Base-by-base conservation (phyloP, 2,888 invertebrate genomes). In the Drosophila picticornis region DNA sequence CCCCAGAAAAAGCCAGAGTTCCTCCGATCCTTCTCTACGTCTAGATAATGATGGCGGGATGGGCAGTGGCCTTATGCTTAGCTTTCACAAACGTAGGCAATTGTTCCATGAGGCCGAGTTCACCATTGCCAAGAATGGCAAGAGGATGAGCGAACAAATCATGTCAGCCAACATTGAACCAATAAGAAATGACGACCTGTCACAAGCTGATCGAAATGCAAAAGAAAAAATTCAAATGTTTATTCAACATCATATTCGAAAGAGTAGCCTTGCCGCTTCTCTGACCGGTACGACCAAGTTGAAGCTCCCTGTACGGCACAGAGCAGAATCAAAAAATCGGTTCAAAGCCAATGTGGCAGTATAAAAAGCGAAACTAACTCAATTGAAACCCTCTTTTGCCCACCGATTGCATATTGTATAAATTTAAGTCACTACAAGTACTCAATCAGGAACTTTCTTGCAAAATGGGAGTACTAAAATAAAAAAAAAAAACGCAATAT, bases 61-160 rank as follows among this genome's bases (percentile, higher is more conserved):
- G 29, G 13, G 11, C 29, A 25, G 25, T 10, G 25, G 32, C 6
- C 0, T 7, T 4, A 6, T 1, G n/a, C 27, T 25, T 1, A 43
- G 40, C 22, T 80, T 61, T 38, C 5, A 65, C 0, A 40, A 69
- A 13, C 77, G 64, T 10, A 65, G 78, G 0, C 43, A 46, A 13
- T n/a, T 62, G 10, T 77, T 79, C n/a, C 1, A 43, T 22, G 38
- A 52, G 31, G 77, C 36, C n/a, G 78, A 79, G 13, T 79, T 59
- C 31, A 65, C 81, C 6, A 80, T 79, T 7, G 73, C 81, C 27
- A 79, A 32, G 16, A 29, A 72, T 40, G 78, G 77, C 1, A 65
- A 16, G 29, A 79, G 72, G 16, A 34, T 81, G 77, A 68, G 68
- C 32, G 81, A 78, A 0, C 0, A 16, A 2, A 0, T 62, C 1